A percentile compares a stretch with the other conserved stretches of the same genome.
Evolutionary conservation across 53 echinoderm and acorn worm species (phyloP).

Genomic region (Paelopatides confundens): DNA sequence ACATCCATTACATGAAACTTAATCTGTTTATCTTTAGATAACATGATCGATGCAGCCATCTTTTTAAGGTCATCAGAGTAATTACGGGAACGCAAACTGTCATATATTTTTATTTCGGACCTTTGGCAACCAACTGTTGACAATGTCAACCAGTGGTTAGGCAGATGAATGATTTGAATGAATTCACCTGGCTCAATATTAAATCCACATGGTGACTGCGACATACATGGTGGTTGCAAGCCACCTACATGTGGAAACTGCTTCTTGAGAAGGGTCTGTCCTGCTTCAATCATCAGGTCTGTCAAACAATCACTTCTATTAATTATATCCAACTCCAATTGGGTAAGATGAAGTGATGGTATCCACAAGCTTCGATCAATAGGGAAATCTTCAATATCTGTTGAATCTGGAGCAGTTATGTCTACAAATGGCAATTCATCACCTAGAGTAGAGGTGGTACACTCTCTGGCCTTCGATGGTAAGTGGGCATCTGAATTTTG

Average conservation of each 20-base stretch:
- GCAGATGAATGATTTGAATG: neutral
- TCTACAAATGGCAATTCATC: neutral
- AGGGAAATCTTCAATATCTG: too few species aligned
- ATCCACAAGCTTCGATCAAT: neutral
- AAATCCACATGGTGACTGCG: slow-evolving; percentile 1
- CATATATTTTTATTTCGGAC: slow-evolving; percentile 5
- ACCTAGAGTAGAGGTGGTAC: neutral
- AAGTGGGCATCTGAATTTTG: too few species aligned
- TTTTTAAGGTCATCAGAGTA: neutral
- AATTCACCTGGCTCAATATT: neutral
- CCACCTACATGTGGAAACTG: neutral
- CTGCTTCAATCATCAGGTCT: slow-evolving; percentile 17
- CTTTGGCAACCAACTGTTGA: slow-evolving; percentile 9
- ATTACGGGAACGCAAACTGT: neutral
- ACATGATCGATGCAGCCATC: neutral
- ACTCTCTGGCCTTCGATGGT: too few species aligned
- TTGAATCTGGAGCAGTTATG: neutral
- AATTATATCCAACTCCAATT: neutral
- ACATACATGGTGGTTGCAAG: slow-evolving; percentile 17
- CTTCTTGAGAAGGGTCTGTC: neutral
- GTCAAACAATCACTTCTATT: neutral
- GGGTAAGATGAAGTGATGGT: neutral
- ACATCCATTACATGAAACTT: neutral
- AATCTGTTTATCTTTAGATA: neutral
- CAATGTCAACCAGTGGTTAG: slow-evolving; percentile 1